Evolutionary conservation across 2,888 invertebrate species (phyloP), one percentile per base, ranked within the genome.

Genomic region (Drosophila melanosoma): DNA sequence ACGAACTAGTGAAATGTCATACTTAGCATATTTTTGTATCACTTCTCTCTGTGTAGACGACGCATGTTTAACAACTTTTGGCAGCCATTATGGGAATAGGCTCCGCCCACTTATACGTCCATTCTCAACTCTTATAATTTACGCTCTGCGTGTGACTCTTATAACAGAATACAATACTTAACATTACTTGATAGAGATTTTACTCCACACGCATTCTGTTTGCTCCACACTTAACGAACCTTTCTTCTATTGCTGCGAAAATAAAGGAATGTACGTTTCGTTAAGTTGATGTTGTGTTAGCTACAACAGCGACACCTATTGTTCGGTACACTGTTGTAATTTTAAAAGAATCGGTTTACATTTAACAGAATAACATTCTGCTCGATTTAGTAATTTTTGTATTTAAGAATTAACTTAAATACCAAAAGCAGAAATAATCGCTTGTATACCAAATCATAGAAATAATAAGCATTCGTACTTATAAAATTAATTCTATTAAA

Each of bases 11-110:
- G 5, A 1, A 2, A 29, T 6, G 29, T 29, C 6, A 29, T 8
- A 8, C 15, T 23, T 15, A 15, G 15, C 45, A 45, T 23, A 15
- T 23, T 23, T 2, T 1, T 23, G 45, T 45, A 4, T 20, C n/a
- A 32, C 54, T 67, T 76, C 49, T 69, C 20, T 36, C 38, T 3
- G 68, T 72, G 74, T 48, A 38, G 6, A 23, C 45, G 23, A 15
- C 23, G 23, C 20, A 35, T 2, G 26, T 17, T 63, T 76, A 52
- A 78, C 54, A 51, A 48, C 32, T 4, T 29, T 33, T 57, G 69
- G 72, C 87, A 53, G 85, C 85, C 85, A 85, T 85, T 76, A 82
- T 80, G 70, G 54, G 80, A 73, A 71, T 70, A 70, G 49, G 68
- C 87, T 78, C 85, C 85, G 72, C 85, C 84, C 56, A 48, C 45